A percentile compares a stretch with the other conserved stretches of the same genome.
These are phyloP conservation scores for Mayetiola destructor DNA, from an alignment of 2,888 invertebrate species.

Conservation along the genomic window DNA sequence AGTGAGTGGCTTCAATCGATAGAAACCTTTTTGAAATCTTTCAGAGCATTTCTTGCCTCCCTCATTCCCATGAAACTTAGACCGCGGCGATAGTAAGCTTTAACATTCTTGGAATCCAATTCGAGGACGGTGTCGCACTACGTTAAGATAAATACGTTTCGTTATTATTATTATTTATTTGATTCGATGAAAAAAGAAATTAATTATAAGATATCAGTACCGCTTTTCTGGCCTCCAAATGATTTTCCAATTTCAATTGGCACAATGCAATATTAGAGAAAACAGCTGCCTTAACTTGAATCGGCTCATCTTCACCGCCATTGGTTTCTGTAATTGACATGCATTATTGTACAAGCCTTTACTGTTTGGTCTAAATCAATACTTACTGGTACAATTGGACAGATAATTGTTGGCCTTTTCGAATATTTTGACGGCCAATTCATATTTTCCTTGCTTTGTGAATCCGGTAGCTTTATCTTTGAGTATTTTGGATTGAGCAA, in stretches of 20 bases:
- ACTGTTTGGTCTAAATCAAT: neutral
- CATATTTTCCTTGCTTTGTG: constrained; percentile 65
- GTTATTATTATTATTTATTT: neutral
- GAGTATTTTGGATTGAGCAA: constrained; percentile 64
- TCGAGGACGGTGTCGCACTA: constrained; percentile 58
- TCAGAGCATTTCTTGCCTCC: constrained; percentile 61
- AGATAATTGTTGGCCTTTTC: constrained; percentile 44
- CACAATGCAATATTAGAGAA: constrained; percentile 73
- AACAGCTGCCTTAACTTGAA: constrained; percentile 49
- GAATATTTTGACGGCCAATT: constrained; percentile 75
- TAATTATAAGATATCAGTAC: constrained; percentile 27
- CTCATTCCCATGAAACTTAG: constrained; percentile 60
- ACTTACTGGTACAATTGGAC: constrained; percentile 22
- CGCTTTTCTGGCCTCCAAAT: constrained; percentile 52
- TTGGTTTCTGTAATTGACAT: constrained; percentile 25
- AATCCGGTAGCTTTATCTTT: constrained; percentile 87
- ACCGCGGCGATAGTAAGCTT: constrained; percentile 79
- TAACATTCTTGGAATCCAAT: constrained; percentile 62
- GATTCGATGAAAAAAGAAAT: neutral
- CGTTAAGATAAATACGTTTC: neutral
- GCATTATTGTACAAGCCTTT: constrained; percentile 4
- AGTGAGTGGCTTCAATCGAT: neutral
- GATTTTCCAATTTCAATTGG: constrained; percentile 51
- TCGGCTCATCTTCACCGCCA: constrained; percentile 32
- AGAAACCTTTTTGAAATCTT: constrained; percentile 53